Percentiles rank a stretch among this genome's conserved stretches.
phyloP scores from a whole-genome alignment of 2,888 invertebrate genomes.

The Chaitophorus viminalis region DNA sequence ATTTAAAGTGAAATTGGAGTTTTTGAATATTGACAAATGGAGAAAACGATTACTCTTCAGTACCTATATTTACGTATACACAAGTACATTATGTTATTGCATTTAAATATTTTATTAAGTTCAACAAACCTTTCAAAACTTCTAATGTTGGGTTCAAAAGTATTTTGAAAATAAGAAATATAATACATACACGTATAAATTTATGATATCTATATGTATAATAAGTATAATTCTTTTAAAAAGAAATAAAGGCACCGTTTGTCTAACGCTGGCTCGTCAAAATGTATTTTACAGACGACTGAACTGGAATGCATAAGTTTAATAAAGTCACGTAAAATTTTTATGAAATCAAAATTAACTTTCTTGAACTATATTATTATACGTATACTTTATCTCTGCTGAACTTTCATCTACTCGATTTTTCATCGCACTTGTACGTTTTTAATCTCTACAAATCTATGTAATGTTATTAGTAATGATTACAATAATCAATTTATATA shows the following conservation, averaged over 20 bases:
- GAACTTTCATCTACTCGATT: conserved; percentile 12
- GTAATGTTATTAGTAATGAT: too few relatives aligned
- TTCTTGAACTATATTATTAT: neutral
- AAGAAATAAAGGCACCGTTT: neutral
- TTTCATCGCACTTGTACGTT: neutral
- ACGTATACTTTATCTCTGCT: neutral
- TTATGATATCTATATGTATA: neutral
- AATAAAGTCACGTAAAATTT: conserved; percentile 24
- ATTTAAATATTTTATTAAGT: conserved; percentile 7
- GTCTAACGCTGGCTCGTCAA: conserved; percentile 20
- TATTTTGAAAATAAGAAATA: neutral
- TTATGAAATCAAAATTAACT: conserved; percentile 37
- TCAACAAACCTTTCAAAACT: conserved; percentile 6
- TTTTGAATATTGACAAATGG: neutral
- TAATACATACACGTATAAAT: neutral
- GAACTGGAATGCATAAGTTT: conserved; percentile 28
- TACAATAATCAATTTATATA: too few relatives aligned
- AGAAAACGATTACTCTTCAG: neutral
- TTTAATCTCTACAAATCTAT: neutral
- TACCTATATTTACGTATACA: neutral
- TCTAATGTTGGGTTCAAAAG: neutral
- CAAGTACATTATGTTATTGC: neutral
- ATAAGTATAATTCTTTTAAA: neutral
- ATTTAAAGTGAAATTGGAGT: too few relatives aligned
- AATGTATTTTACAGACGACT: conserved; percentile 11